phyloP scores from a whole-genome alignment of 1,140 invertebrate species.

The Eumaeus atala region DNA sequence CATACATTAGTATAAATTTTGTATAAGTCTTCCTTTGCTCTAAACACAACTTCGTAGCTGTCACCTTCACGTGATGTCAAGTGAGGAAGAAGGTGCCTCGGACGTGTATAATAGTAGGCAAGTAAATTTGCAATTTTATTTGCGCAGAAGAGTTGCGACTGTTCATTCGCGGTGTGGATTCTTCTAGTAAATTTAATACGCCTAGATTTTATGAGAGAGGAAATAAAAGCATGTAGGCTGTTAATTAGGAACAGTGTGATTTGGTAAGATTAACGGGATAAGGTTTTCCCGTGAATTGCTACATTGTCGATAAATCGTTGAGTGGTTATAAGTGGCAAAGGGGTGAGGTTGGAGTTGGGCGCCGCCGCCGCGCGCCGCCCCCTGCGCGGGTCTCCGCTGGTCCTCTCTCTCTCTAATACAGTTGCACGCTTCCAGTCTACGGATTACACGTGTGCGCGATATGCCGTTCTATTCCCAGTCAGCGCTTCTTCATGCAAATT shows the following conservation, averaged over 20 bases:
- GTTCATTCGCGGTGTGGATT: too few relatives aligned
- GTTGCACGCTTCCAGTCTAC: constrained; percentile 56
- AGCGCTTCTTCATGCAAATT: constrained; percentile 54
- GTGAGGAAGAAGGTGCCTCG: too few relatives aligned
- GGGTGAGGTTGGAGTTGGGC: constrained; percentile 45
- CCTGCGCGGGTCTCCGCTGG: constrained; percentile 27
- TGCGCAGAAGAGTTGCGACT: too few relatives aligned
- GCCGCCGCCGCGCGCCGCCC: constrained; percentile 43
- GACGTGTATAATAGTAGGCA: too few relatives aligned
- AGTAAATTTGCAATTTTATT: too few relatives aligned
- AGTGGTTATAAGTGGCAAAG: constrained; percentile 52
- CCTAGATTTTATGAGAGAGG: too few relatives aligned
- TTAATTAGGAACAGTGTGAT: constrained; percentile 4
- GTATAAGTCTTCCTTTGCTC: too few relatives aligned
- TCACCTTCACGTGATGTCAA: too few relatives aligned
- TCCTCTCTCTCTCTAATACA: constrained; percentile 33
- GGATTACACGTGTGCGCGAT: constrained; percentile 53
- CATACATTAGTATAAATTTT: too few relatives aligned
- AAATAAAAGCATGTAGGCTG: too few relatives aligned
- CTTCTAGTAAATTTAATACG: too few relatives aligned
- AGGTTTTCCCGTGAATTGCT: constrained; percentile 20
- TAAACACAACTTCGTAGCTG: too few relatives aligned
- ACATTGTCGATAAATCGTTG: constrained; percentile 52
- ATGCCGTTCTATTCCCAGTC: constrained; percentile 53
- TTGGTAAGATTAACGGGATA: not conserved